Evolutionary conservation across 2,797 vertebrate genomes (phyloP), one percentile per base, ranked within the genome.

Genomic region (Phalanger gymnotis): DNA sequence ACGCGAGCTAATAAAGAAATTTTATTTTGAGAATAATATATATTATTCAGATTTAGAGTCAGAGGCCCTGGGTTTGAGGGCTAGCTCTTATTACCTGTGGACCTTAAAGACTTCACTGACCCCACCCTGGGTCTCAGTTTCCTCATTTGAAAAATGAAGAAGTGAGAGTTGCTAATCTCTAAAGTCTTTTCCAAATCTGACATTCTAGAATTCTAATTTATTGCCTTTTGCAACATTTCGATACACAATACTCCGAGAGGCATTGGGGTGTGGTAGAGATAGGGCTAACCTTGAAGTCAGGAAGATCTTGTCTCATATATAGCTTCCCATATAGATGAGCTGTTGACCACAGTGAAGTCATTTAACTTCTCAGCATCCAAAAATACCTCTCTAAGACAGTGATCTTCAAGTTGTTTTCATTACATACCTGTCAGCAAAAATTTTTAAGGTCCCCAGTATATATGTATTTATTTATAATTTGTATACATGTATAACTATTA

Each of bases 31-130:
- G 91, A 91, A 22, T 93, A 91, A 28, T 93, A 7, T 96, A 10
- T 94, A 31, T 96, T 97, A 94, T 95, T 97, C 96, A 95, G 54
- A 87, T 93, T 51, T 94, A 94, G 93, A 96, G 93, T 92, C 90
- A 94, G 52, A 66, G 94, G 92, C 73, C 91, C 56, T 25, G 52
- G 91, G 47, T 73, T 56, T 95, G 9, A 90, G 53, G 53, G 13
- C 47, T 95, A 91, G 25, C 47, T 93, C 0, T 95, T 58, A 27
- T 28, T 40, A 81, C 55, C 0, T 27, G 0, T 22, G 54, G 28
- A 81, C 87, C 57, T 94, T 96, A 54, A 52, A 11, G 56, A 56
- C 92, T n/a, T 66, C 53, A 96, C 25, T 92, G 53, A 58, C 22
- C 93, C 94, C 90, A 73, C 28, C 53, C 52, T 54, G 61, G n/a